These are phyloP conservation scores for Drosophila emarginata DNA, from an alignment of 2,888 invertebrate species.

Conservation along the genomic window DNA sequence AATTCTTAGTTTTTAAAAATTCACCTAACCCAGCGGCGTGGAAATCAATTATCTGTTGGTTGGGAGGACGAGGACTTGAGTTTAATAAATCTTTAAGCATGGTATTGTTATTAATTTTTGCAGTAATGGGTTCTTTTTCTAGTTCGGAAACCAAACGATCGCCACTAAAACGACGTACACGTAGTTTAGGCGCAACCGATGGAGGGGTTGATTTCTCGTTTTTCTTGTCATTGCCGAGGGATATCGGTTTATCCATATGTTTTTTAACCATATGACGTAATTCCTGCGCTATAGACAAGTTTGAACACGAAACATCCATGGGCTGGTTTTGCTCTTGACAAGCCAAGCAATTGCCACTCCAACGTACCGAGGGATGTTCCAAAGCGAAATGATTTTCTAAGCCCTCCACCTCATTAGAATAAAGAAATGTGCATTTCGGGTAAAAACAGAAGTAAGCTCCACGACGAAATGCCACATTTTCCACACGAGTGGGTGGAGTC, in stretches of 20 bases:
- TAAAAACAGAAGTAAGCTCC: constrained; percentile 75
- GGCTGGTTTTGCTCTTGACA: constrained; percentile 75
- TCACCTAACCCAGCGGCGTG: constrained; percentile 38
- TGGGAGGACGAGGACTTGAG: constrained; percentile 47
- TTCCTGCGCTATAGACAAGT: constrained; percentile 53
- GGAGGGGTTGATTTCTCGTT: background rate
- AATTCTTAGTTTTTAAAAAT: constrained; percentile 24
- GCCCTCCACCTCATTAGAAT: constrained; percentile 74
- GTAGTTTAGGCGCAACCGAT: constrained; percentile 49
- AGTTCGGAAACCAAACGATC: constrained; percentile 50
- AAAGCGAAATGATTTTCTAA: constrained; percentile 77
- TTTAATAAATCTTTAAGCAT: constrained; percentile 50
- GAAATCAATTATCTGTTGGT: constrained; percentile 35
- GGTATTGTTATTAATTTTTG: background rate
- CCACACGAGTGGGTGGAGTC: constrained; percentile 20
- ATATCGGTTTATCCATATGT: constrained; percentile 54
- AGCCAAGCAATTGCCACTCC: constrained; percentile 85
- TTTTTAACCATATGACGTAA: constrained; percentile 72
- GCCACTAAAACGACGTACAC: constrained; percentile 76
- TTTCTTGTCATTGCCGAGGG: background rate
- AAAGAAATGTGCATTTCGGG: constrained; percentile 76
- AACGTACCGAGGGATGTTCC: constrained; percentile 82
- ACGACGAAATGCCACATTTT: constrained; percentile 70
- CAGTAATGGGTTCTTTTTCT: background rate
- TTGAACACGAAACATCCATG: background rate